phyloP scores from a whole-genome alignment of 2,113 vertebrate species.

The Danio rerio region DNA sequence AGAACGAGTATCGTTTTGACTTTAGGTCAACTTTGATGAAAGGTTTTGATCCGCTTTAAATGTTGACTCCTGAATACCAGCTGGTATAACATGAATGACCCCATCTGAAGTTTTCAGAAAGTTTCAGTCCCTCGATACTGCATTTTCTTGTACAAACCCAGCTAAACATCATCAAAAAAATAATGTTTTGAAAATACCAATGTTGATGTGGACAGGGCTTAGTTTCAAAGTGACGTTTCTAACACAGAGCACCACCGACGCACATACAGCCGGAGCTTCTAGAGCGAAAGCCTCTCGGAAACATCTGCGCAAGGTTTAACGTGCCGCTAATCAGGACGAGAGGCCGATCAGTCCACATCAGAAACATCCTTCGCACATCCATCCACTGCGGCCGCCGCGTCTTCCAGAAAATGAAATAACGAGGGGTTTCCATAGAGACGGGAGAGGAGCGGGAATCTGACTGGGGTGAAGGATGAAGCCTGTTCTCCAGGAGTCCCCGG shows the following conservation, averaged over 20 bases:
- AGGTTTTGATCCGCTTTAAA: no score
- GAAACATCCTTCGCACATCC: constrained; percentile 19
- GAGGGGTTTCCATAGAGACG: constrained; percentile 71
- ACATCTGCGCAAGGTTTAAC: constrained; percentile 25
- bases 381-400: constrained; percentile 55
- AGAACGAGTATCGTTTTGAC: no score
- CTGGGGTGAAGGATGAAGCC: constrained; percentile 61
- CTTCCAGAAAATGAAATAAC: constrained; percentile 69
- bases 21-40: no score
- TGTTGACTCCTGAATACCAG: no score
- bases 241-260: neutral
- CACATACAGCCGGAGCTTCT: neutral
- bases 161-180: no score
- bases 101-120: no score
- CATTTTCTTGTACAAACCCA: no score
- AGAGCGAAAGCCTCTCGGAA: neutral
- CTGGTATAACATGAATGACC: no score
- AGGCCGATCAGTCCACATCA: constrained; percentile 4
- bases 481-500: constrained; percentile 49
- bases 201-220: neutral
- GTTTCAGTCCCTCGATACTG: no score
- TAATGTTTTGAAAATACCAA: no score
- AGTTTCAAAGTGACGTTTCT: neutral
- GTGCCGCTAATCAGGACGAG: constrained; percentile 19
- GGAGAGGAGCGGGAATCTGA: constrained; percentile 63